These are phyloP conservation scores for Oryzias javanicus DNA, from an alignment of 2,113 vertebrate species.

Conservation along the genomic window DNA sequence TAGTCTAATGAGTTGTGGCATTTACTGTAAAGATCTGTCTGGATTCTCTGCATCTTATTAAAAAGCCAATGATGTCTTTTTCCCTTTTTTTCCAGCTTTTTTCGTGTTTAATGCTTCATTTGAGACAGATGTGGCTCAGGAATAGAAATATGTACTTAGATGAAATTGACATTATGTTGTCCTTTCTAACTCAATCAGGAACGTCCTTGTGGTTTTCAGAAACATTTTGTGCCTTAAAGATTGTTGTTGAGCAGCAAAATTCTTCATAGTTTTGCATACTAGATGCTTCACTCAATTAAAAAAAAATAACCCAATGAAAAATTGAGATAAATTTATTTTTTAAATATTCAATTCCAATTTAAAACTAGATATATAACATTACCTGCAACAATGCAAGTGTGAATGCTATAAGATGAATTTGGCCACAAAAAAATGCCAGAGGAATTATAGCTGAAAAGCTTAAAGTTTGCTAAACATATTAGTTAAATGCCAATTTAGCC, in stretches of 20 bases:
- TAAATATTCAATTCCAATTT: no score
- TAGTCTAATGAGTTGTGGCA: constrained; percentile 76
- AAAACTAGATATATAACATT: no score
- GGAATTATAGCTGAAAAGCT: no score
- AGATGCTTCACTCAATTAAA: no score
- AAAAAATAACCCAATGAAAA: no score
- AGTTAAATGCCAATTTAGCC: no score
- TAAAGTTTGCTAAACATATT: no score
- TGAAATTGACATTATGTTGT: constrained; percentile 46
- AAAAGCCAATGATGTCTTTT: constrained; percentile 51
- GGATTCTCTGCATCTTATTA: constrained; percentile 69
- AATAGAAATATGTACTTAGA: constrained; percentile 47
- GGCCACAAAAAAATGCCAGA: no score
- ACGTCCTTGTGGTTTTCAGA: constrained; percentile 38
- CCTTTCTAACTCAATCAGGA: constrained; percentile 17
- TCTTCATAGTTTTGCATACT: constrained; percentile 19
- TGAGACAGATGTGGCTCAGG: constrained; percentile 31
- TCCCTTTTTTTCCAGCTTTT: constrained; percentile 52
- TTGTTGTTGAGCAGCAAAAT: constrained; percentile 24
- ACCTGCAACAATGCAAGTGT: no score
- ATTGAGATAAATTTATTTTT: no score
- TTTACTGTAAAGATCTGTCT: constrained; percentile 73
- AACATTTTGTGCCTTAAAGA: constrained; percentile 3
- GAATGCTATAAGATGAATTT: no score
- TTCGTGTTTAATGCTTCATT: constrained; percentile 12